These are phyloP conservation scores for Aythya baeri DNA, from an alignment of 2,113 vertebrate genomes.

Conservation along the genomic window DNA sequence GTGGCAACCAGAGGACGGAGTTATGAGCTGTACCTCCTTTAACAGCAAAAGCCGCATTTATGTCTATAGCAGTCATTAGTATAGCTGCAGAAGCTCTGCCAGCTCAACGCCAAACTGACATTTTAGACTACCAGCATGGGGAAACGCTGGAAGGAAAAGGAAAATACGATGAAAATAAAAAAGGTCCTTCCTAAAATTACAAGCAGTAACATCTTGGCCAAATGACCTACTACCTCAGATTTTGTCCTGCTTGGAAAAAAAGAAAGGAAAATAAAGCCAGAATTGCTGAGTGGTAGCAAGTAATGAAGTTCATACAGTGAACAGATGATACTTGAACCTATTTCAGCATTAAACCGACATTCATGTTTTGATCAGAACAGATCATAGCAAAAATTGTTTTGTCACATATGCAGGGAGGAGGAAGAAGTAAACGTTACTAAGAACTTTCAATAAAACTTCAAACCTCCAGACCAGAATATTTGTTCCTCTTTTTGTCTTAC, in stretches of 20 bases:
- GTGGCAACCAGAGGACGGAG: neutral
- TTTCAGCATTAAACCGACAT: neutral
- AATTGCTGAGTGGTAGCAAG: neutral
- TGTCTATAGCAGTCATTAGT: neutral
- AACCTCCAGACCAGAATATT: neutral
- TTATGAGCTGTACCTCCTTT: neutral
- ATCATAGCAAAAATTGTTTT: neutral
- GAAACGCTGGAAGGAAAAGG: neutral
- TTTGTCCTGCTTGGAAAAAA: neutral
- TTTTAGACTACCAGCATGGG: neutral
- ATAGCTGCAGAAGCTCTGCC: neutral
- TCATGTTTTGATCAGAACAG: neutral
- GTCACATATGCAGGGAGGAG: neutral
- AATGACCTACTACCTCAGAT: conserved; percentile 1
- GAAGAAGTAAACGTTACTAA: neutral
- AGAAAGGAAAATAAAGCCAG: neutral
- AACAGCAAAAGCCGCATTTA: neutral
- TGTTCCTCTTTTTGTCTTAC: conserved; percentile 69
- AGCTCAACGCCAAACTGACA: neutral
- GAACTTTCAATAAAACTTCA: neutral
- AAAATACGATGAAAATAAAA: neutral
- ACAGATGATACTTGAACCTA: neutral
- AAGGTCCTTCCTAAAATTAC: neutral
- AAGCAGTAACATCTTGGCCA: neutral
- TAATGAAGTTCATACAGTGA: neutral